phyloP scores from a whole-genome alignment of 2,888 invertebrate genomes.

The Aelia acuminata region DNA sequence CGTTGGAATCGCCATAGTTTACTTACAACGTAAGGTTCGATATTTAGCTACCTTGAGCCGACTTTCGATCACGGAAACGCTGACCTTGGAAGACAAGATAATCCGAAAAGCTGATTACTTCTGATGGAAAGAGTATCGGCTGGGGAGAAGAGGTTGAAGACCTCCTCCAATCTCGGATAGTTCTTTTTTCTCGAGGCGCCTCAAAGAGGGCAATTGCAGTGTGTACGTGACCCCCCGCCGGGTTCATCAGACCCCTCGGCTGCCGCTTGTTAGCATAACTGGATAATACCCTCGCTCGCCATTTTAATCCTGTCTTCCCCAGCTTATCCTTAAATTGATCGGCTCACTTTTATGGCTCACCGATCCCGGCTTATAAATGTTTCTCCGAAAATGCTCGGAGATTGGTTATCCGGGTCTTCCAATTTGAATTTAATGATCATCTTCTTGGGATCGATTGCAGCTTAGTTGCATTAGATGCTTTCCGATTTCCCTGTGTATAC shows the following conservation, averaged over 20 bases:
- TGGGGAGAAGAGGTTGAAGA: background rate
- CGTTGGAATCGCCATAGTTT: too few relatives aligned
- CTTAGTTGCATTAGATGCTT: too few relatives aligned
- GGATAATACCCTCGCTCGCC: background rate
- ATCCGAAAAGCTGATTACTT: background rate
- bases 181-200: background rate
- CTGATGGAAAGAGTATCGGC: background rate
- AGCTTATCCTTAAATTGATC: background rate
- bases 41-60: background rate
- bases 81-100: background rate
- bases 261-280: constrained; percentile 16
- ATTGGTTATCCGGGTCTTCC: background rate
- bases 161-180: background rate
- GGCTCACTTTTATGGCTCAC: background rate
- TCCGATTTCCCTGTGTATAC: too few relatives aligned
- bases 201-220: constrained; percentile 19
- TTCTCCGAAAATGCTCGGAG: background rate
- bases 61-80: background rate
- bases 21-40: too few relatives aligned
- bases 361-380: background rate
- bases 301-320: background rate
- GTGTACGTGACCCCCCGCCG: background rate
- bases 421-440: background rate
- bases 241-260: background rate
- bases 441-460: background rate